Conservation (phyloP, 1,140 invertebrate genomes). For the Drosophila prosaltans region DNA sequence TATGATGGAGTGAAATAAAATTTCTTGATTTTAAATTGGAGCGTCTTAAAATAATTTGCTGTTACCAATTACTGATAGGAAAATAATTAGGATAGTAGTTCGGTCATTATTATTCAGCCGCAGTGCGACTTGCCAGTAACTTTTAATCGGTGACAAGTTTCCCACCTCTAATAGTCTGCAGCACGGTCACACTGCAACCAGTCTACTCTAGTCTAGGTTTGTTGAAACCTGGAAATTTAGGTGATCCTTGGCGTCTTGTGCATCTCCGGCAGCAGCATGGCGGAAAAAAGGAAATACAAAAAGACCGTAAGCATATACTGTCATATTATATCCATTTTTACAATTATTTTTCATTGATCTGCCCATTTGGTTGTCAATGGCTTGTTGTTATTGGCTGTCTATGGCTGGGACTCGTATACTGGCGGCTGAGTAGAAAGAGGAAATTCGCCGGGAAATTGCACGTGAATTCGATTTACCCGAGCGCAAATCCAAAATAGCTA, state of each 20-base stretch:
- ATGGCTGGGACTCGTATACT: not conserved
- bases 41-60: no score
- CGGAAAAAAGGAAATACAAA: constrained; percentile 18
- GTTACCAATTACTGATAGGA: no score
- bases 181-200: not conserved
- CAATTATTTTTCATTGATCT: not conserved
- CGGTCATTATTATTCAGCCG: not conserved
- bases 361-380: no score
- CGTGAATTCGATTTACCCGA: constrained; percentile 95
- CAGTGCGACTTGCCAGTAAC: not conserved
- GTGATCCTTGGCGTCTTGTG: not conserved
- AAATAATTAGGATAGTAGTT: no score
- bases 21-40: no score
- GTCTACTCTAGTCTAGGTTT: not conserved
- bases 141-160: not conserved
- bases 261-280: not conserved
- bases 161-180: not conserved
- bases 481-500: constrained; percentile 95
- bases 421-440: constrained; percentile 87
- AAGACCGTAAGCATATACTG: constrained; percentile 1
- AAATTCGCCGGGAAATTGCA: constrained; percentile 95
- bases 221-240: not conserved
- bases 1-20: no score
- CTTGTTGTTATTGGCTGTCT: not conserved
- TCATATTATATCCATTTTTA: not conserved